Base-by-base conservation (phyloP, 1,140 invertebrate genomes). In the Drosophila cardini region DNA sequence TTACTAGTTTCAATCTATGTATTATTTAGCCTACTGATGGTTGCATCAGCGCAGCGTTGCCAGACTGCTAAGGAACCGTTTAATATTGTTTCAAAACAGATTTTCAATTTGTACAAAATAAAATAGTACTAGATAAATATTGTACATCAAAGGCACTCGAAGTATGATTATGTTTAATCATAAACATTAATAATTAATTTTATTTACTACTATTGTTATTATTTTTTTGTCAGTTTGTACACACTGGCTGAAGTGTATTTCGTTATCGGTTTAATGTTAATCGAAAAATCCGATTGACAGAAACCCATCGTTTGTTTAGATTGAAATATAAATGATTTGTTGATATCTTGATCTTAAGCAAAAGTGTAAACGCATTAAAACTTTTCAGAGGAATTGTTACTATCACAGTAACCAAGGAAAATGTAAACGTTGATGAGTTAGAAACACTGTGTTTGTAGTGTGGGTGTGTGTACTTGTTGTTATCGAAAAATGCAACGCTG, bases 401-500 rank as follows among this genome's bases (percentile, higher is more conserved):
- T 8, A 34, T 8, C 18, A 9, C 0, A 15, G 13, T 62, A 10
- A 5, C 7, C 4, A 30, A 10, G 2, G 15, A 16, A 32, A 8
- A 21, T 5, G 13, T n/a, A 13, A 21, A 10, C 9, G 3, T 9
- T 9, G 8, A 9, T 16, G 30, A 26, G 18, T 42, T 69, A 65
- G 48, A 34, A 62, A 70, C 42, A 1, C n/a, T 8, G 72, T 69
- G 55, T 74, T 63, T 57, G 21, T 15, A 18, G 71, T 73, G 71
- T 70, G 67, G 72, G 72, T 74, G 75, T 64, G 76, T 78, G 63
- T 62, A 77, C 60, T 57, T 64, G 77, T 61, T 70, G 75, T 67
- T 76, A 78, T 78, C 76, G 76, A 64, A 69, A 73, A 70, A 75
- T 71, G 50, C 76, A 78, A 76, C 76, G n/a, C 76, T 75, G 76